Evolutionary conservation across 2,113 vertebrate species (phyloP), one percentile per base, ranked within the genome.

Genomic region (Cyanoramphus novaezelandiae): DNA sequence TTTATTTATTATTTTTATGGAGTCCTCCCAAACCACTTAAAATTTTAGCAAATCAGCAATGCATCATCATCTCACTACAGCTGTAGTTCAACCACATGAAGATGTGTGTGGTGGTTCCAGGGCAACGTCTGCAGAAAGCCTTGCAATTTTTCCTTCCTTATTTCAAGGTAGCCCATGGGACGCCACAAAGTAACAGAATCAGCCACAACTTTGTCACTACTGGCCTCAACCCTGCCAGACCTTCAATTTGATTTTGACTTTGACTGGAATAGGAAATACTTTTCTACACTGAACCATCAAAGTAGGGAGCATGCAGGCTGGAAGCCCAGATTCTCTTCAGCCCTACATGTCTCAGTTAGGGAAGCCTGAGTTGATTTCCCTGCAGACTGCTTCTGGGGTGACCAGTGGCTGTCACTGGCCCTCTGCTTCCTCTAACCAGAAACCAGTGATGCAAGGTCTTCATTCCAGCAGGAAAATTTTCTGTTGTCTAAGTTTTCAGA

Each of bases 331-430:
- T n/a, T 24, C 9, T 10, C 16, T 55, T 75, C 8, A 50, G 25
- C 17, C 7, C 28, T 37, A 4, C 10, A 27, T 16, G 7, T 41
- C 18, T 17, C 1, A 0, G 2, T 2, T 33, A 31, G 23, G 24
- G n/a, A 78, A 52, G 24, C 13, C 7, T 70, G 33, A 2, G 24
- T 49, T 53, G 41, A 11, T 5, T 4, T 33, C 41, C 29, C 17
- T 7, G 33, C 31, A 65, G 10, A 29, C 18, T 25, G 49, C 5
- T 39, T 29, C 33, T 50, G 25, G 33, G 75, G 69, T 12, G 15
- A 13, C 43, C 29, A 16, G 33, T 11, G 20, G 11, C 47, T 5
- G 9, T 7, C 39, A n/a, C 19, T 6, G 50, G 13, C 19, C 47
- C 20, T 44, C 28, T 2, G 0, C 21, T 28, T 20, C 31, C 44